Base-by-base conservation (phyloP, 2,888 invertebrate species). In the Pilophorus perplexus region DNA sequence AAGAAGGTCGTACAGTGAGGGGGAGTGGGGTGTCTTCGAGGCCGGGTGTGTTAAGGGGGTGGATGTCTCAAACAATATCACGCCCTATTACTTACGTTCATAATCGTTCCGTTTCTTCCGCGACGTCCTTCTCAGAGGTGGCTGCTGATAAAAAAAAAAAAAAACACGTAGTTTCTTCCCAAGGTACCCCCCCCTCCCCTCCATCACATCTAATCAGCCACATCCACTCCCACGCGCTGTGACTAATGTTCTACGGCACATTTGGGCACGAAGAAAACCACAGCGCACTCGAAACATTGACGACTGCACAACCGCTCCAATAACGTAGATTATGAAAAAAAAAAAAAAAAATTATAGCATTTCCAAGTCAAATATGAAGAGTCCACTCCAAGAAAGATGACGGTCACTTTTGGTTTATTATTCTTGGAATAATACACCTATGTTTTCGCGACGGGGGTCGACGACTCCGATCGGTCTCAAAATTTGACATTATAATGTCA, bases 1-100 rank as follows among this genome's bases (percentile, higher is more conserved):
- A n/a, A n/a, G n/a, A n/a, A n/a, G n/a, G n/a, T n/a, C n/a, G n/a
- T n/a, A n/a, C 25, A 46, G 46, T 46, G 23, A 48, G 22, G 48
- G 22, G 18, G 10, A 14, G 52, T 8, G 33, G 33, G 12, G 12
- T 6, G 12, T 33, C 33, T 6, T 6, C 33, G 33, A 33, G 12
- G 33, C 33, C 6, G 33, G 25, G 48, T 1, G 14, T 23, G 25
- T 8, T 23, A 23, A 5, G 14, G 48, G 48, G 25, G 25, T 18
- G 52, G 52, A 8, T 8, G 52, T 28, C 52, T 52, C 52, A 52
- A 28, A 52, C 52, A 28, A 52, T 52, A 25, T 52, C 52, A 52
- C 52, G 52, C 52, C 52, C 52, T 28, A 52, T 52, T 52, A 52
- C 52, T 52, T 52, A 52, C 18, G 16, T 28, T 52, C 52, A 52